Evolutionary conservation across 2,113 vertebrate species (phyloP), one percentile per base, ranked within the genome.

Genomic region (Blennius ocellaris): DNA sequence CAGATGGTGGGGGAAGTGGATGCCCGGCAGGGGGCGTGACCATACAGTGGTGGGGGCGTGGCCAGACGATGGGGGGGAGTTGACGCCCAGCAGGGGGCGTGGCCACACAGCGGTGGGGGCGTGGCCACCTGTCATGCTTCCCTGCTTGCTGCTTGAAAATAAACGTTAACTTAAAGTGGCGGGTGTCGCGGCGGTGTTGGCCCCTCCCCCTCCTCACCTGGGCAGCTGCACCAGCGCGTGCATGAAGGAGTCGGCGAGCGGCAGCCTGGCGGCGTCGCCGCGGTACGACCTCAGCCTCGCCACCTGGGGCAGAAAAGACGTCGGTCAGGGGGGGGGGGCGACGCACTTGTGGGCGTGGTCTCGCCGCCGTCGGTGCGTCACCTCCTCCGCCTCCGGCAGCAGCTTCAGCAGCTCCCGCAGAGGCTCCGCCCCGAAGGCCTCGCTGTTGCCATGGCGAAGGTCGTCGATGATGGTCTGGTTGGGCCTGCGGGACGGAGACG

Each of bases 351-450:
- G 41, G 41, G 41, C 41, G 41, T 9, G 7, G 3, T 8, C 41
- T 9, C 8, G 43, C 12, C 12, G 14, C 56, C 16, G 48, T 9
- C 40, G 43, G 52, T 50, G 11, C 21, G 1, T 94, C 78, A 98
- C 97, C 97, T 98, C 97, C 30, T 97, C 96, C 5, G 93, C 73
- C 82, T 97, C 97, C 6, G 97, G 97, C 76, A 98, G 93, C 70
- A 97, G 87, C 76, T 97, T 98, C 63, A 96, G 91, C 87, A 98
- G 93, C 78, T 97, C 96, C 62, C 92, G 91, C 57, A 99, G 87
- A 36, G 92, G 92, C 90, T 96, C 97, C 75, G 93, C 90, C 65
- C 93, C 92, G 40, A 95, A 97, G 9, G 89, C 73, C 47, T 94
- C 93, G 53, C 93, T 94, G 90, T 92, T 96, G 75, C 96, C 96